Conservation (phyloP, 2,797 vertebrate genomes). For the Oceanodroma leucorhoa region DNA sequence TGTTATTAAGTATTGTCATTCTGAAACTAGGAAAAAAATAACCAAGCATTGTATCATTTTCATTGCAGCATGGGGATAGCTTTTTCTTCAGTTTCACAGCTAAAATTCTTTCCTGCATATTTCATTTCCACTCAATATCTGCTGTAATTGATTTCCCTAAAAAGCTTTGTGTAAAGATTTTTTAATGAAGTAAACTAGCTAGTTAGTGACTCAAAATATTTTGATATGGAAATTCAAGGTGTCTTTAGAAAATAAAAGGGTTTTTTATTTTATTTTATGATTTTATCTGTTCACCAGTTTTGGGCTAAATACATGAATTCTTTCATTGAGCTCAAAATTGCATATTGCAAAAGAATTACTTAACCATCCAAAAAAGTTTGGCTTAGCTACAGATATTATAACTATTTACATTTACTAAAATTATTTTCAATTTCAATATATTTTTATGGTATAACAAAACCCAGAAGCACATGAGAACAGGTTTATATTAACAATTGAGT, state of each 20-base stretch:
- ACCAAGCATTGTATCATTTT: not conserved
- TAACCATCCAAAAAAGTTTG: not conserved
- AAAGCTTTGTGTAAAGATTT: not conserved
- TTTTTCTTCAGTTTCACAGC: not conserved
- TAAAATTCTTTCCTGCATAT: not conserved
- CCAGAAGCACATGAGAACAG: not conserved
- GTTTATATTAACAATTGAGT: not conserved
- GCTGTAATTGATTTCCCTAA: not conserved
- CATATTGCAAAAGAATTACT: not conserved
- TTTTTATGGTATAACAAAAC: not conserved
- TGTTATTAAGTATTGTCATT: not conserved
- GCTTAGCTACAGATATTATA: not conserved
- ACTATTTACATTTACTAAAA: not conserved
- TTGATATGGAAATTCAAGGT: not conserved
- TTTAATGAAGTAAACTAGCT: not conserved
- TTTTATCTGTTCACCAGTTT: not conserved
- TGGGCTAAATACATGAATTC: not conserved
- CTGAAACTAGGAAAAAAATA: not conserved
- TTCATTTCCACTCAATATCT: not conserved
- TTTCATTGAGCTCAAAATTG: not conserved
- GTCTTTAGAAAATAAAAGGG: not conserved
- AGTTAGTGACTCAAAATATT: not conserved
- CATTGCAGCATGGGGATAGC: not conserved
- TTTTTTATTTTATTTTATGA: fast-evolving
- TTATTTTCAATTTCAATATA: not conserved